These are phyloP conservation scores for Drosophila pseudotakahashii DNA, from an alignment of 2,888 invertebrate species.

Conservation along the genomic window DNA sequence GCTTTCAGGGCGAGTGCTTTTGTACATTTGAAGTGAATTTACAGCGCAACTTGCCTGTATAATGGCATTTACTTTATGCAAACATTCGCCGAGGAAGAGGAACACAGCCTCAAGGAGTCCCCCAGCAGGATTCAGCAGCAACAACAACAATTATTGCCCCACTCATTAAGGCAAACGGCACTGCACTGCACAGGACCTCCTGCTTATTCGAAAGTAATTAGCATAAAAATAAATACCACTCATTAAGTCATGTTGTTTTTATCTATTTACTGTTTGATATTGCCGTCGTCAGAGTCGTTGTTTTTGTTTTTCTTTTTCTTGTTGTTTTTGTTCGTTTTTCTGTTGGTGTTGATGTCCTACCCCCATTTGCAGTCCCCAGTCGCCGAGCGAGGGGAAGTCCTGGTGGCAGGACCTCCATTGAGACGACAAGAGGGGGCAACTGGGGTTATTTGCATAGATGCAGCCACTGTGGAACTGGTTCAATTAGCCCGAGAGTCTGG, in stretches of 20 bases:
- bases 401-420: slow-evolving; percentile 7
- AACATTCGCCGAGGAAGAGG: slow-evolving; percentile 37
- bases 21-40: slow-evolving; percentile 73
- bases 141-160: slow-evolving; percentile 60
- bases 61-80: slow-evolving; percentile 74
- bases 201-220: slow-evolving; percentile 77
- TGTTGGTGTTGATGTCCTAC: slow-evolving; percentile 9
- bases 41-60: slow-evolving; percentile 70
- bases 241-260: slow-evolving; percentile 79
- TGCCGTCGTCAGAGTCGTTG: slow-evolving; percentile 41
- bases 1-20: slow-evolving; percentile 73
- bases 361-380: slow-evolving; percentile 4
- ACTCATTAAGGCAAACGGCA: slow-evolving; percentile 56
- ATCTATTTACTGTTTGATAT: slow-evolving; percentile 73
- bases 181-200: slow-evolving; percentile 2
- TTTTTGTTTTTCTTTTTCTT: slow-evolving; percentile 18
- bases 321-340: neutral
- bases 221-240: slow-evolving; percentile 79
- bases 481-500: slow-evolving; percentile 22
- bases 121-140: slow-evolving; percentile 43
- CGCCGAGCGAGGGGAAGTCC: neutral
- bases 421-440: slow-evolving; percentile 9
- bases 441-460: slow-evolving; percentile 26
- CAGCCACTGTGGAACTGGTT: slow-evolving; percentile 25
- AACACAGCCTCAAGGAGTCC: slow-evolving; percentile 19